Conservation (phyloP, 2,113 vertebrate species). For the Psilopsiagon aymara region DNA sequence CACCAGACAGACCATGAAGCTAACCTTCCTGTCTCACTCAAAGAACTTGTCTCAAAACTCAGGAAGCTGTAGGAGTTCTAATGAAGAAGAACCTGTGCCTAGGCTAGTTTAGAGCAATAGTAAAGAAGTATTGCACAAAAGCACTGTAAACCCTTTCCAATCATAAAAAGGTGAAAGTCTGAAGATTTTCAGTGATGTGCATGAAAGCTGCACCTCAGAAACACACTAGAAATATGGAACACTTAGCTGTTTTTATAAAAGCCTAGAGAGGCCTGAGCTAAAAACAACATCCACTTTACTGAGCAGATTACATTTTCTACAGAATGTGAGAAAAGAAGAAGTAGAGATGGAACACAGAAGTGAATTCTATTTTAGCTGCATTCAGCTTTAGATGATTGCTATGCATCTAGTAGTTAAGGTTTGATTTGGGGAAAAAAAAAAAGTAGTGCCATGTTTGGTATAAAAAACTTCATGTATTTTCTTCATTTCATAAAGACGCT, state of each 20-base stretch:
- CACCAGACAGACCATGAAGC: neutral
- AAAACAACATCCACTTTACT: neutral
- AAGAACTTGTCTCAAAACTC: neutral
- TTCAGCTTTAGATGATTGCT: neutral
- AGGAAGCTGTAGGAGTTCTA: neutral
- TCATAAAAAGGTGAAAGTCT: neutral
- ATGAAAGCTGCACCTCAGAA: neutral
- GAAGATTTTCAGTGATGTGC: neutral
- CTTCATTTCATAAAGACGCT: slow-evolving; percentile 7
- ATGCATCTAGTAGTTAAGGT: neutral
- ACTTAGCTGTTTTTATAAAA: neutral
- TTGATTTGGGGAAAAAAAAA: neutral
- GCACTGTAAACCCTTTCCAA: neutral
- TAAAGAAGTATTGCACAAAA: neutral
- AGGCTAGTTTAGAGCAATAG: neutral
- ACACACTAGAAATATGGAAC: neutral
- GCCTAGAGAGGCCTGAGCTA: neutral
- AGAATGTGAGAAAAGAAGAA: neutral
- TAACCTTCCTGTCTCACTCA: neutral
- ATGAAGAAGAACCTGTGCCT: neutral
- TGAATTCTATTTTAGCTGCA: neutral
- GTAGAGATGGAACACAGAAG: neutral
- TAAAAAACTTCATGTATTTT: neutral
- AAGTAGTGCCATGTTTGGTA: neutral
- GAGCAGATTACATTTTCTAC: neutral